Percentiles rank a stretch among this genome's conserved stretches.
These are phyloP conservation scores for Rhopalosiphum maidis DNA, from an alignment of 1,140 invertebrate genomes.

Conservation along the genomic window DNA sequence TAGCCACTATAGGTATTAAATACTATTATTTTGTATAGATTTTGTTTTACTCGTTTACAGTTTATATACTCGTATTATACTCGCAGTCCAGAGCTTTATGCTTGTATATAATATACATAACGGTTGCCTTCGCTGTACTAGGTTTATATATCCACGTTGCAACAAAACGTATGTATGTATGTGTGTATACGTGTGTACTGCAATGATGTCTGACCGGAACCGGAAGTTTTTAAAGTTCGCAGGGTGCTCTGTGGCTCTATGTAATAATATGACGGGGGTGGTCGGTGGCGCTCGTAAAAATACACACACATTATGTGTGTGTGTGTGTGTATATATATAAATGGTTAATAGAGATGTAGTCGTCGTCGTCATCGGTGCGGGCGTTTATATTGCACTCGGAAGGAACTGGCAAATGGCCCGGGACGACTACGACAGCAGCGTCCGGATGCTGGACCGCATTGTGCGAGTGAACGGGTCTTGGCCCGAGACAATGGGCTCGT, in stretches of 20 bases:
- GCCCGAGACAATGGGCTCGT: not conserved
- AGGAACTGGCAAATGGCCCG: slow-evolving; percentile 57
- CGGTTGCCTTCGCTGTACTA: not conserved
- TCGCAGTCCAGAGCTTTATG: not conserved
- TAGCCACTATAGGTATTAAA: not conserved
- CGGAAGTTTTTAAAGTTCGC: slow-evolving; percentile 55
- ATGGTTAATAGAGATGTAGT: slow-evolving; percentile 48
- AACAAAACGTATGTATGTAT: slow-evolving; percentile 17
- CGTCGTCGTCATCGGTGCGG: not conserved
- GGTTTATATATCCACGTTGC: not conserved
- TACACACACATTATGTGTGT: not conserved
- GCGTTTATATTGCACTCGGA: slow-evolving; percentile 54
- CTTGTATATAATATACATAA: not conserved
- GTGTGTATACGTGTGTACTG: not conserved
- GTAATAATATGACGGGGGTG: not conserved
- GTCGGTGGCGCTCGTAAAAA: not conserved
- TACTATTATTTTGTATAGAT: not conserved
- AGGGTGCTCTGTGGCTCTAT: not conserved
- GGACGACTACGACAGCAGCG: not conserved
- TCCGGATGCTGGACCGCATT: not conserved
- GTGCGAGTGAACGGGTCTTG: not conserved
- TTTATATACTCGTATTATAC: not conserved
- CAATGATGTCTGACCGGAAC: slow-evolving; percentile 48
- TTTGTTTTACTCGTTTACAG: not conserved
- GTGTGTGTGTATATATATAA: not conserved